phyloP scores from a whole-genome alignment of 2,888 invertebrate species.

The Dilophus febrilis region DNA sequence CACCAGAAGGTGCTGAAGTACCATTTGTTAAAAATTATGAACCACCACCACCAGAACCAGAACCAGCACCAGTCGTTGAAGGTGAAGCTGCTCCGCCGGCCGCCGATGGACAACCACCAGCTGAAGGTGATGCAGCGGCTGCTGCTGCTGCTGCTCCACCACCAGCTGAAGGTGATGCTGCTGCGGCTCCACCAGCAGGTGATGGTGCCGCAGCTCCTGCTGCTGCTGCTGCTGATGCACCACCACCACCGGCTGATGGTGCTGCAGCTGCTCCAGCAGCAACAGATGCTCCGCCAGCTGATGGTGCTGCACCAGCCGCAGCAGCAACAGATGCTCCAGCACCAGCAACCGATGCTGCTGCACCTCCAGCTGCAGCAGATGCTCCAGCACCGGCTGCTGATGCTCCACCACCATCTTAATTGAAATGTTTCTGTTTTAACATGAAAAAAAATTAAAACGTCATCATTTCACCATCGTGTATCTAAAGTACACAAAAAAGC shows the following conservation, averaged over 20 bases:
- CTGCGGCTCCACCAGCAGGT: slow-evolving; percentile 19
- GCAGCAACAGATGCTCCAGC: slow-evolving; percentile 20
- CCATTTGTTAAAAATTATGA: slow-evolving; percentile 30
- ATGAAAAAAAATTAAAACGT: neutral
- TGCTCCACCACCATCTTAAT: slow-evolving; percentile 14
- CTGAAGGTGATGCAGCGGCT: slow-evolving; percentile 14
- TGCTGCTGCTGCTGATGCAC: slow-evolving; percentile 22
- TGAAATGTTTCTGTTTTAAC: too few relatives aligned
- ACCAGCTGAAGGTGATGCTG: slow-evolving; percentile 15
- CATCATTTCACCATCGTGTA: too few relatives aligned
- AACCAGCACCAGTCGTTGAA: slow-evolving; percentile 17
- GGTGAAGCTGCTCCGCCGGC: slow-evolving; percentile 1
- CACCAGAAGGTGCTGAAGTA: slow-evolving; percentile 31
- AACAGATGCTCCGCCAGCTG: slow-evolving; percentile 14
- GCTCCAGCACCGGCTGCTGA: slow-evolving; percentile 14
- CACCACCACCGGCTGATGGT: slow-evolving; percentile 18
- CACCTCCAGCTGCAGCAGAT: slow-evolving; percentile 14
- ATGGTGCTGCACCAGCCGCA: slow-evolving; percentile 19
- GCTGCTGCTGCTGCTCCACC: slow-evolving; percentile 19
- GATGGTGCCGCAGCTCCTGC: slow-evolving; percentile 17
- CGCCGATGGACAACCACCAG: neutral
- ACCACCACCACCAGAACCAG: slow-evolving; percentile 26
- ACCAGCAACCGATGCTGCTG: slow-evolving; percentile 19
- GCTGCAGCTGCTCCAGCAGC: slow-evolving; percentile 21
- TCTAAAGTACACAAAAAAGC: neutral